Evolutionary conservation across 2,797 vertebrate species (phyloP).

Genomic region (Arremon brunneinucha): DNA sequence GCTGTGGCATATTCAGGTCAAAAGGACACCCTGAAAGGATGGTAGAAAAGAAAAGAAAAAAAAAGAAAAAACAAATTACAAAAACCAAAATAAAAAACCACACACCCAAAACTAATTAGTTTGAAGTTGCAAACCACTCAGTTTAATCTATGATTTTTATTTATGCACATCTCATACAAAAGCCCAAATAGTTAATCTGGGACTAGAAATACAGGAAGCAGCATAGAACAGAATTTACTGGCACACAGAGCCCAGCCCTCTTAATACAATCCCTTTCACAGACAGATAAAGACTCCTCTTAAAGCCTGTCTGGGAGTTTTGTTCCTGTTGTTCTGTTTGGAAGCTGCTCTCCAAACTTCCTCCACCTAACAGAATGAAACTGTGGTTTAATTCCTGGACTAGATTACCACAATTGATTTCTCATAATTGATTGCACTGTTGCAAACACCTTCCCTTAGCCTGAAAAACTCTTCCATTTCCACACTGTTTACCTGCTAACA

Average conservation of each 20-base stretch:
- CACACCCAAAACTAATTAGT: neutral
- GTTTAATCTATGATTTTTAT: neutral
- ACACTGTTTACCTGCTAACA: neutral
- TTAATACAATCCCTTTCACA: neutral
- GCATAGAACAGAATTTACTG: neutral
- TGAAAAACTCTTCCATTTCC: neutral
- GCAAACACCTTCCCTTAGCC: neutral
- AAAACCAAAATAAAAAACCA: neutral
- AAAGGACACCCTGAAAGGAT: neutral
- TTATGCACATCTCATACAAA: neutral
- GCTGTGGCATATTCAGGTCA: neutral
- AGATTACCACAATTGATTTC: neutral
- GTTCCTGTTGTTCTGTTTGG: neutral
- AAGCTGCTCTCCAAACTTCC: neutral
- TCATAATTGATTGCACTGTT: neutral
- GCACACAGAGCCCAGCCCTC: neutral
- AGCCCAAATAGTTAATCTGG: neutral
- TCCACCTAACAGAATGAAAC: neutral
- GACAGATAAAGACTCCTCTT: neutral
- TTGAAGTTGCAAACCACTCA: neutral
- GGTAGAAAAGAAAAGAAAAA: no score
- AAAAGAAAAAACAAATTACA: accelerated
- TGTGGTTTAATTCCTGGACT: neutral
- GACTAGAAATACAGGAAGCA: neutral
- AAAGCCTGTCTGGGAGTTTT: neutral